A percentile compares a stretch with the other conserved stretches of the same genome.
Conservation (phyloP, 2,113 vertebrate genomes). For the Anarhynchus alexandrinus region DNA sequence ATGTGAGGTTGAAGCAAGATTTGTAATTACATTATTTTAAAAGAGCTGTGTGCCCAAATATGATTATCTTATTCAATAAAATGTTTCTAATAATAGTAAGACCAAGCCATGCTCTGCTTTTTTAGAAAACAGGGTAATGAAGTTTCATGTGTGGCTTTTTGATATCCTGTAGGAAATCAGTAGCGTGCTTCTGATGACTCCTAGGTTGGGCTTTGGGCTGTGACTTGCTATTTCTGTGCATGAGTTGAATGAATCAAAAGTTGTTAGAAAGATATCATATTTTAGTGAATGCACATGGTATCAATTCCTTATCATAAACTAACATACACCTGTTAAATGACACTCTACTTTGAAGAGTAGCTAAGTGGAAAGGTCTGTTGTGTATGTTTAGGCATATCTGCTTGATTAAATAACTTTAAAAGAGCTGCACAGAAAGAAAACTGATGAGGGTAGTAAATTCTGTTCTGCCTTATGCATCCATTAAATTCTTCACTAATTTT, state of each 20-base stretch:
- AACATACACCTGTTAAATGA: not conserved
- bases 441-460: constrained; percentile 53
- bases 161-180: not conserved
- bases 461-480: constrained; percentile 46
- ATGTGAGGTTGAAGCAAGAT: not conserved
- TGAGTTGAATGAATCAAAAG: not conserved
- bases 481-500: constrained; percentile 28
- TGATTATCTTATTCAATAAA: not conserved
- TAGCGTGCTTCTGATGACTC: not conserved
- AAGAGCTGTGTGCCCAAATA: not conserved
- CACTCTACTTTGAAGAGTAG: not conserved
- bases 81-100: not conserved
- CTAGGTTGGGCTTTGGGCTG: not conserved
- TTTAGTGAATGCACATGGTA: not conserved
- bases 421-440: constrained; percentile 35
- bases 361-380: not conserved
- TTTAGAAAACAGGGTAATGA: not conserved
- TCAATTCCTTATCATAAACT: not conserved
- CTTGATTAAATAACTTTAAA: constrained; percentile 19
- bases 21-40: not conserved
- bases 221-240: not conserved
- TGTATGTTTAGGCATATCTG: constrained; percentile 3
- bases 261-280: not conserved
- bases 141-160: not conserved
- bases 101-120: not conserved